These are phyloP conservation scores for Drosophila lutescens DNA, from an alignment of 2,888 invertebrate species.

Conservation along the genomic window DNA sequence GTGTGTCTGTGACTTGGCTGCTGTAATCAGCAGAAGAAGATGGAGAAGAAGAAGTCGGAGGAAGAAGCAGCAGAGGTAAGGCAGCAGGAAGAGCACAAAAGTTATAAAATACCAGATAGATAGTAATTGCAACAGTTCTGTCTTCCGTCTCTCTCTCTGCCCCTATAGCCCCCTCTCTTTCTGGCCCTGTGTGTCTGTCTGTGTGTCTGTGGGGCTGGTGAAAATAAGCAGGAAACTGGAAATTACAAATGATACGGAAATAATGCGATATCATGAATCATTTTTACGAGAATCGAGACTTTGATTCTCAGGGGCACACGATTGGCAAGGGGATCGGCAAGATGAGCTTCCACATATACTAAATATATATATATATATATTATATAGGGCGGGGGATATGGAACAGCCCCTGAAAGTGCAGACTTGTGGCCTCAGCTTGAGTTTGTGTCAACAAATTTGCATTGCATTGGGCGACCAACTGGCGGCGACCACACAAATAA, in stretches of 20 bases:
- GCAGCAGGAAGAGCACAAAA: slow-evolving; percentile 62
- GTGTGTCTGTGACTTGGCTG: slow-evolving; percentile 34
- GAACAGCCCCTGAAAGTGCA: slow-evolving; percentile 8
- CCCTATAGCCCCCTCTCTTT: not conserved
- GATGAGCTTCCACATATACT: slow-evolving; percentile 9
- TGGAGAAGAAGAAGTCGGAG: not conserved
- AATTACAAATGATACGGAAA: slow-evolving; percentile 79
- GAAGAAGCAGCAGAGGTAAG: slow-evolving; percentile 9
- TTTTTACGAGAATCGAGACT: slow-evolving; percentile 78
- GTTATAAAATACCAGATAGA: slow-evolving; percentile 79
- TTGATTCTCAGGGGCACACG: slow-evolving; percentile 71
- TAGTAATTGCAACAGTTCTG: slow-evolving; percentile 66
- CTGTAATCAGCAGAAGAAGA: slow-evolving; percentile 64
- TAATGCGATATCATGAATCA: slow-evolving; percentile 80
- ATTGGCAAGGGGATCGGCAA: slow-evolving; percentile 29
- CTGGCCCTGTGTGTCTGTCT: slow-evolving; percentile 4
- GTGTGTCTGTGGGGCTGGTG: slow-evolving; percentile 22
- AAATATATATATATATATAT: not conserved
- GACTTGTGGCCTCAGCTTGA: slow-evolving; percentile 15
- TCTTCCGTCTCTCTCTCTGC: not conserved
- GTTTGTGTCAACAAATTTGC: slow-evolving; percentile 65
- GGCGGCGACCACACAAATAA: slow-evolving; percentile 72
- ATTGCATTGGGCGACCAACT: slow-evolving; percentile 67
- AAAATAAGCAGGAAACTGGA: slow-evolving; percentile 80
- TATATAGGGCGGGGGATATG: not conserved